These are phyloP conservation scores for Collichthys lucidus DNA, from an alignment of 2,113 vertebrate species.

Conservation along the genomic window DNA sequence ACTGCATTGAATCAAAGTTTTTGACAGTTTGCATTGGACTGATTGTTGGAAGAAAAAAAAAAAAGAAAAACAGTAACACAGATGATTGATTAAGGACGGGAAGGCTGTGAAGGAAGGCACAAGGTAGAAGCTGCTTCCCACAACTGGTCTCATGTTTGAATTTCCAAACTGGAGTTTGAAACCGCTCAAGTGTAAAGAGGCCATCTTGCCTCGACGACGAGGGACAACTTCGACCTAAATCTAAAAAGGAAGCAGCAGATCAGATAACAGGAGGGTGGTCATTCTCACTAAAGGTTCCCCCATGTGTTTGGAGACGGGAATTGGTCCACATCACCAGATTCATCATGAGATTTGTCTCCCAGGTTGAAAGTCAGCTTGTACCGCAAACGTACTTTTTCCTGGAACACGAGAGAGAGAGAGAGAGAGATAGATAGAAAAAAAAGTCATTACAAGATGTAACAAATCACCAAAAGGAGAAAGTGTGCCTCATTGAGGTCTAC, in stretches of 20 bases:
- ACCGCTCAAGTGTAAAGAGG: conserved; percentile 22
- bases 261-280: conserved; percentile 56
- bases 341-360: conserved; percentile 90
- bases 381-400: conserved; percentile 97
- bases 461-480: no score
- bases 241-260: conserved; percentile 69
- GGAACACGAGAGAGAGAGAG: conserved; percentile 26
- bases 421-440: no score
- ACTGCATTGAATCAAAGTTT: conserved; percentile 23
- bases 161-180: conserved; percentile 33
- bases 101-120: conserved; percentile 73
- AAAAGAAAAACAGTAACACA: conserved; percentile 8
- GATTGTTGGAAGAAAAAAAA: conserved; percentile 42
- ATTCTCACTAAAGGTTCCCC: conserved; percentile 89
- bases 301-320: conserved; percentile 94
- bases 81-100: conserved; percentile 37
- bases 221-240: conserved; percentile 57
- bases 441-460: not conserved
- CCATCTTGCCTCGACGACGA: conserved; percentile 18
- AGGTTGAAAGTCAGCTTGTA: conserved; percentile 95
- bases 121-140: conserved; percentile 60
- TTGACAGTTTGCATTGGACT: conserved; percentile 5
- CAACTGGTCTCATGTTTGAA: conserved; percentile 40
- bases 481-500: no score
- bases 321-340: conserved; percentile 95